phyloP scores from a whole-genome alignment of 2,888 invertebrate species.

The Platypus cylindrus region DNA sequence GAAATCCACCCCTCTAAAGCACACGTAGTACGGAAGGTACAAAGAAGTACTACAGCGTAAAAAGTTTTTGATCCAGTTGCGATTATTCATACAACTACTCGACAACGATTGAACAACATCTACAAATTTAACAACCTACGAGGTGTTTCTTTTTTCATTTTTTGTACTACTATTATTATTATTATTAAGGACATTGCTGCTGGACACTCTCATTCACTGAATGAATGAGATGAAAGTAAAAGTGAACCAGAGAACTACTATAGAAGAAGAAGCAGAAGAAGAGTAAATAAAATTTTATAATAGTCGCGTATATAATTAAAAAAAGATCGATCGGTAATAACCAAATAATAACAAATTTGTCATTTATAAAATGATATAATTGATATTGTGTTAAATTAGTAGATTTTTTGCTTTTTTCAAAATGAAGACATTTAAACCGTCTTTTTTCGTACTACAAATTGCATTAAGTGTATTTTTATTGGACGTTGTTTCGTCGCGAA shows the following conservation, averaged over 20 bases:
- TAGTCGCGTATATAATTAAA: too few relatives aligned
- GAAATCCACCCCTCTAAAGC: conserved; percentile 11
- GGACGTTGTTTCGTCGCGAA: conserved; percentile 14
- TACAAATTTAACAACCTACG: too few relatives aligned
- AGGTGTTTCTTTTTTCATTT: too few relatives aligned
- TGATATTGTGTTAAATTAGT: too few relatives aligned
- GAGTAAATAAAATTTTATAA: too few relatives aligned
- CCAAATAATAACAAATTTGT: background rate
- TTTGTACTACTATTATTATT: background rate
- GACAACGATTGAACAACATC: background rate
- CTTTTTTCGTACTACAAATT: conserved; percentile 11
- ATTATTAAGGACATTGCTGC: too few relatives aligned
- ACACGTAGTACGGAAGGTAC: too few relatives aligned
- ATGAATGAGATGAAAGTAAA: conserved; percentile 4
- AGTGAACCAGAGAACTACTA: conserved; percentile 1
- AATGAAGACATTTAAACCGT: conserved; percentile 4
- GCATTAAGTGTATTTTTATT: conserved; percentile 10
- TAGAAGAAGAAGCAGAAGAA: too few relatives aligned
- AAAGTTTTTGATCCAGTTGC: conserved; percentile 13
- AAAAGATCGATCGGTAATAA: too few relatives aligned
- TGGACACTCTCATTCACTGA: conserved; percentile 1
- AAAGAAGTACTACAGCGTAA: too few relatives aligned
- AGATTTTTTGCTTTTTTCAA: too few relatives aligned
- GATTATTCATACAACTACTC: conserved; percentile 1
- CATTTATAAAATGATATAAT: too few relatives aligned